A percentile compares a stretch with the other conserved stretches of the same genome.
phyloP scores from a whole-genome alignment of 2,888 invertebrate genomes.

The Drosophila recens region DNA sequence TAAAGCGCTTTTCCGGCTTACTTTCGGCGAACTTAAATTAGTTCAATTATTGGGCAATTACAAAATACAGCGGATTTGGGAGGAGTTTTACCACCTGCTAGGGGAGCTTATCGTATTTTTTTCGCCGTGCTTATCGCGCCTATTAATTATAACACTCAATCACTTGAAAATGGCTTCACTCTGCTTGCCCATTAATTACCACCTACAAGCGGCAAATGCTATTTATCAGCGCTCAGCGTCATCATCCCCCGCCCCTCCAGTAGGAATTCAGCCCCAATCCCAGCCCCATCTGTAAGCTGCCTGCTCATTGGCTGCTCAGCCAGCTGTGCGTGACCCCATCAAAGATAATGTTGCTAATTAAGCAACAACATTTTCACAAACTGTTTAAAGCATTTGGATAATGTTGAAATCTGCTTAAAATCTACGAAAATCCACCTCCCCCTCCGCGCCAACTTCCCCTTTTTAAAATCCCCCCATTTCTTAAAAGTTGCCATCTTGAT shows the following conservation, averaged over 20 bases:
- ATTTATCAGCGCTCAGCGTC: constrained; percentile 60
- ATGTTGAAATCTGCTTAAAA: constrained; percentile 44
- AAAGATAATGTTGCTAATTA: constrained; percentile 77
- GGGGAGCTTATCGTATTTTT: background rate
- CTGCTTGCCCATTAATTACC: constrained; percentile 70
- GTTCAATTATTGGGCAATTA: constrained; percentile 38
- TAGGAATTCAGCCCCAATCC: background rate
- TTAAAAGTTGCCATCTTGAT: constrained; percentile 26
- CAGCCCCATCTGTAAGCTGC: background rate
- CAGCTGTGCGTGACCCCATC: constrained; percentile 68
- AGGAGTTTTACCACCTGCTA: background rate
- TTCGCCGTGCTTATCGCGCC: constrained; percentile 25
- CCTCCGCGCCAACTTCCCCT: too few relatives aligned
- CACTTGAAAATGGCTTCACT: constrained; percentile 49
- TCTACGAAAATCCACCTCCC: background rate
- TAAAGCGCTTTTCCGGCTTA: constrained; percentile 7
- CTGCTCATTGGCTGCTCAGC: constrained; percentile 34
- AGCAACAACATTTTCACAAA: constrained; percentile 66
- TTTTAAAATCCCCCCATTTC: constrained; percentile 15
- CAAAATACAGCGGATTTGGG: background rate
- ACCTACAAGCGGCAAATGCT: constrained; percentile 34
- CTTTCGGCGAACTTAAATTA: constrained; percentile 17
- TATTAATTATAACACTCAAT: constrained; percentile 48
- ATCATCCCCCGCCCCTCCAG: background rate
- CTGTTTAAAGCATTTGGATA: constrained; percentile 73